Evolutionary conservation across 2,113 vertebrate species (phyloP).

Genomic region (Sphyrna mokarran): DNA sequence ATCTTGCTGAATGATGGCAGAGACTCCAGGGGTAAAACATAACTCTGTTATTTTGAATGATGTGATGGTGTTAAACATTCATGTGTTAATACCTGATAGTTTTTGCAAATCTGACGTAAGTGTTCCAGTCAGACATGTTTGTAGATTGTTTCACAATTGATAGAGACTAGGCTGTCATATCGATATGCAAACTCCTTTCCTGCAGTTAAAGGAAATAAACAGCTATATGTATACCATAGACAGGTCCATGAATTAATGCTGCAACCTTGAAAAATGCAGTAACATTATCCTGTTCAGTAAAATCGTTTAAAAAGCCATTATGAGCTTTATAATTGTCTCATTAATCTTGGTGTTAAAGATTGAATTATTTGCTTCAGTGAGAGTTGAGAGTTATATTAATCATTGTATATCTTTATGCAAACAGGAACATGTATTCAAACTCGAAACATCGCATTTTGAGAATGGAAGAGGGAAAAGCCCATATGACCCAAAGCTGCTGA

Average conservation of each 20-base stretch:
- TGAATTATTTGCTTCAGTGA: not conserved
- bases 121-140: not conserved
- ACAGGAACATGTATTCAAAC: slow-evolving; percentile 83
- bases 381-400: not conserved
- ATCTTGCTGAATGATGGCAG: not conserved
- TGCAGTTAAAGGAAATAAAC: not conserved
- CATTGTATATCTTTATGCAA: slow-evolving; percentile 42
- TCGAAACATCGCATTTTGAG: slow-evolving; percentile 77
- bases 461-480: slow-evolving; percentile 94
- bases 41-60: not conserved
- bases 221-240: not conserved
- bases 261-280: not conserved
- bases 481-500: slow-evolving; percentile 88
- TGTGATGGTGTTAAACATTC: not conserved
- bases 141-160: not conserved
- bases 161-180: too few relatives aligned
- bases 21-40: not conserved
- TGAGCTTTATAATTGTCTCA: not conserved
- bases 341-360: not conserved
- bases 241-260: not conserved
- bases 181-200: not conserved
- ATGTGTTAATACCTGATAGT: not conserved
- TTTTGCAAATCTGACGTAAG: not conserved
- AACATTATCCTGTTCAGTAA: not conserved
- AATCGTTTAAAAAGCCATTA: not conserved